Conservation (phyloP, 2,113 vertebrate species). For the Theropithecus gelada region DNA sequence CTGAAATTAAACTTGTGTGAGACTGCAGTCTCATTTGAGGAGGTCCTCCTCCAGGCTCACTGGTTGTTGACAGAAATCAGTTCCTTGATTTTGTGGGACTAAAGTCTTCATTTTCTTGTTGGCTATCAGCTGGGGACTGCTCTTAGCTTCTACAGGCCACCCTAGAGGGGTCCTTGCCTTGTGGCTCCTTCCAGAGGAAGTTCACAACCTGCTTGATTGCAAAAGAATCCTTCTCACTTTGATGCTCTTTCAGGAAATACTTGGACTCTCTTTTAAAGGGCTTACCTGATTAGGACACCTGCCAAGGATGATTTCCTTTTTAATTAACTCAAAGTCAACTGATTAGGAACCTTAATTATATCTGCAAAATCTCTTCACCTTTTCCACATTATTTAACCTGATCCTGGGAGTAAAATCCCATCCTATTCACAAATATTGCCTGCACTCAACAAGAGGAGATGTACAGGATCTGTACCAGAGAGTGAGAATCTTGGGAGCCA, state of each 20-base stretch:
- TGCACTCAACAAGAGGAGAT: neutral
- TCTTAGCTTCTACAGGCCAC: neutral
- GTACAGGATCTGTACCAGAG: neutral
- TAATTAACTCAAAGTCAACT: neutral
- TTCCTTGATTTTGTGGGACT: neutral
- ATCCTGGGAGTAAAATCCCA: neutral
- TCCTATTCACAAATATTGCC: neutral
- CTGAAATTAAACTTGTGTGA: neutral
- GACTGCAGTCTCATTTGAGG: neutral
- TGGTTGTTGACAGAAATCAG: neutral
- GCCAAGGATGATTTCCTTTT: neutral
- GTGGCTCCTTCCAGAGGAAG: neutral
- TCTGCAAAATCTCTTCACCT: neutral
- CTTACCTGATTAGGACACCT: neutral
- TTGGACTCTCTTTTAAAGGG: neutral
- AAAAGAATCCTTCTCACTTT: neutral
- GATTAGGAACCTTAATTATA: neutral
- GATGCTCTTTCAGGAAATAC: neutral
- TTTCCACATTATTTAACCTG: neutral
- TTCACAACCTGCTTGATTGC: neutral
- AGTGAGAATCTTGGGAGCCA: neutral
- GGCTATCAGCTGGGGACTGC: neutral
- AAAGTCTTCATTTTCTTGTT: neutral
- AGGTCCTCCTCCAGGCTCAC: neutral
- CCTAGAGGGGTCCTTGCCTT: neutral